Evolutionary conservation across 2,797 vertebrate genomes (phyloP).

Genomic region (Orientallactaga sibirica): DNA sequence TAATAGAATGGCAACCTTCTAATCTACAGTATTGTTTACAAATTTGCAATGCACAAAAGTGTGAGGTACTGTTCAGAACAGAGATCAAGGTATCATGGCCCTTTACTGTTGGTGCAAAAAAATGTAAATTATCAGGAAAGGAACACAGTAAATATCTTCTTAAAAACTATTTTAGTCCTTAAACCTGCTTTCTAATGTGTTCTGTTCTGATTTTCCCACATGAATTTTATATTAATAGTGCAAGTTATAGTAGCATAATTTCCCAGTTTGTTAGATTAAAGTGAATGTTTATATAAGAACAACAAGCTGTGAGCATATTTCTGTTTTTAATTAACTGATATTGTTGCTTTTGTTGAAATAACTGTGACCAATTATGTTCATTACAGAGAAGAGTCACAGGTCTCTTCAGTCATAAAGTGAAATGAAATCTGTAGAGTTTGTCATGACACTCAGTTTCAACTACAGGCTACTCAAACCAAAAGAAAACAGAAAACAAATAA

Average conservation of each 20-base stretch:
- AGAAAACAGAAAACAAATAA: background rate
- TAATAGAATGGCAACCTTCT: background rate
- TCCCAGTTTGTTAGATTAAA: conserved; percentile 52
- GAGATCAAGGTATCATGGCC: accelerated
- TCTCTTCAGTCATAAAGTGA: conserved; percentile 20
- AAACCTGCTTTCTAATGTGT: background rate
- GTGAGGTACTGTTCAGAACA: background rate
- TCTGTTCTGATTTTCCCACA: conserved; percentile 3
- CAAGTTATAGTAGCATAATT: conserved; percentile 37
- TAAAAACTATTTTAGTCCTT: background rate
- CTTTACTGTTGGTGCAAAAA: background rate
- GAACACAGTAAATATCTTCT: background rate
- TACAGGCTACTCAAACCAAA: conserved; percentile 9
- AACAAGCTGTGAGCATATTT: conserved; percentile 46
- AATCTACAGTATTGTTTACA: background rate
- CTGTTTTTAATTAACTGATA: conserved; percentile 62
- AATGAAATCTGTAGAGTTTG: conserved; percentile 31
- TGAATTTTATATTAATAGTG: background rate
- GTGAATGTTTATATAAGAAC: conserved; percentile 38
- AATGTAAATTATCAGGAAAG: background rate
- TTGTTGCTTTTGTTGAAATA: conserved; percentile 62
- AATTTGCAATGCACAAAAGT: background rate
- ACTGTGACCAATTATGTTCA: conserved; percentile 67
- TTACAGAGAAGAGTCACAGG: background rate
- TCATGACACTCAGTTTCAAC: background rate